Evolutionary conservation across 2,797 vertebrate species (phyloP), one percentile per base, ranked within the genome.

Genomic region (Phaenicophaeus curvirostris): DNA sequence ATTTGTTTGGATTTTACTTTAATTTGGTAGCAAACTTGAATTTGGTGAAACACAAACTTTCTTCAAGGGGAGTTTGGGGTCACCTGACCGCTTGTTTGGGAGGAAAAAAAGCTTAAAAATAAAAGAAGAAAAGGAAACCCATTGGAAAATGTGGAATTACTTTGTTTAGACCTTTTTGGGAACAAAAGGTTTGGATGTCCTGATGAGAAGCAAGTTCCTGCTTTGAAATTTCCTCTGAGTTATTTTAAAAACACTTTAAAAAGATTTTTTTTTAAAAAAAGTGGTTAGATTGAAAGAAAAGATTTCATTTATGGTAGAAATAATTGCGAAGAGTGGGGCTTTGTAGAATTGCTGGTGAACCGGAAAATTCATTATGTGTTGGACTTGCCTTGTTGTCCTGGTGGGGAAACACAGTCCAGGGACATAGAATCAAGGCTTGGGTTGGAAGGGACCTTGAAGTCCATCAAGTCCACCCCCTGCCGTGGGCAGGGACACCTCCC

Each of bases 321-420:
- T 89, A 85, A 89, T 82, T 68, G 74, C 48, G n/a, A n/a, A 77
- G 80, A 85, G 85, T 39, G 66, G 48, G 18, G 21, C 17, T 46
- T 46, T 86, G 85, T 31, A 78, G 76, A 85, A 63, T 50, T 68
- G 72, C 66, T 61, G 85, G 28, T 78, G 89, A 79, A 65, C 72
- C 89, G 93, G 89, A 94, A 92, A 92, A 89, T 74, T 78, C 89
- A 89, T 91, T 78, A 86, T 61, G 89, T 74, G 66, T 74, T 82
- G 2, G 11, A 50, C 67, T 89, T 30, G n/a, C 66, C 69, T 86
- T 69, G 67, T 61, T 69, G 82, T 21, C 51, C 93, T 72, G 11
- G 23, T 20, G 85, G 89, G 86, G 75, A 86, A 92, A 69, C 67
- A 9, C 18, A 68, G 85, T 33, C 28, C 72, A 69, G 77, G 77